Evolutionary conservation across 1,140 invertebrate genomes (phyloP).

Genomic region (Diorhabda sublineata): DNA sequence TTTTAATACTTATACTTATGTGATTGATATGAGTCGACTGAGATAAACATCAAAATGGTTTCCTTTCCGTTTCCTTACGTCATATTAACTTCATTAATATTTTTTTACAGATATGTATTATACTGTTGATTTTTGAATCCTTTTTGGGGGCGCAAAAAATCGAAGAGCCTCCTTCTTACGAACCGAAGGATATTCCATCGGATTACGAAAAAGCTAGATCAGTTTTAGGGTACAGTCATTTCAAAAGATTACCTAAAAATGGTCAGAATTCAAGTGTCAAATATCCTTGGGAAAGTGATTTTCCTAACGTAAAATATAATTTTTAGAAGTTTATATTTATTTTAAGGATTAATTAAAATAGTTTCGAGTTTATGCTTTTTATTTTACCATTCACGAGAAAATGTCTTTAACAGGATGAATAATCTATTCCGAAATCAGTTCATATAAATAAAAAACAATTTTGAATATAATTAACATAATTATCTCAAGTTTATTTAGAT

Average conservation of each 20-base stretch:
- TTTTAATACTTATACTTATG: too few relatives aligned
- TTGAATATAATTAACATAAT: too few relatives aligned
- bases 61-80: too few relatives aligned
- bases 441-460: too few relatives aligned
- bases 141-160: neutral
- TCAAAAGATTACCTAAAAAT: neutral
- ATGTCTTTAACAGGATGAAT: too few relatives aligned
- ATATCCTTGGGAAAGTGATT: neutral
- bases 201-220: neutral
- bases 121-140: neutral
- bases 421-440: too few relatives aligned
- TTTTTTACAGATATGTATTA: neutral
- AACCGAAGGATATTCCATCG: neutral
- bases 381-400: too few relatives aligned
- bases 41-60: too few relatives aligned
- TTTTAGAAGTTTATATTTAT: neutral
- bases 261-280: neutral
- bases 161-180: neutral
- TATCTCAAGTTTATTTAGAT: too few relatives aligned
- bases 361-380: too few relatives aligned
- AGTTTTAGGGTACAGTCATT: neutral
- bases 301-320: neutral
- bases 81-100: neutral
- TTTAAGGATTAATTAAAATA: too few relatives aligned
- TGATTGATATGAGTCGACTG: too few relatives aligned